These are phyloP conservation scores for Drosophila heteroneura DNA, from an alignment of 2,888 invertebrate species.

Conservation along the genomic window DNA sequence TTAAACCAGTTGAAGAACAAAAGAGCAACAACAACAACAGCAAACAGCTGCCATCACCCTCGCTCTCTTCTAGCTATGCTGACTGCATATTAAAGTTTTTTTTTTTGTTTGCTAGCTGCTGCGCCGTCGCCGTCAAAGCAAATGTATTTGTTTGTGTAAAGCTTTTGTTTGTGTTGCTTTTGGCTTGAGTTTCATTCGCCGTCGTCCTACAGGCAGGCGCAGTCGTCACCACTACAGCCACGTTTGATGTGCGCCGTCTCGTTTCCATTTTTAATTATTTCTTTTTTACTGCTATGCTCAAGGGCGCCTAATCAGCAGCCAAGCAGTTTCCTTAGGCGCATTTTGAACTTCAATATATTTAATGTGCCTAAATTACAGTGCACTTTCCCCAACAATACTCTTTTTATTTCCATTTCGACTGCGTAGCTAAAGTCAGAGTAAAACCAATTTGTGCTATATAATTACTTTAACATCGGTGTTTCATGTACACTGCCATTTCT, in stretches of 20 bases:
- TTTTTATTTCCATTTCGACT: not conserved
- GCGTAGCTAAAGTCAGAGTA: not conserved
- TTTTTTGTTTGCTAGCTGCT: conserved; percentile 41
- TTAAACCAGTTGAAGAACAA: conserved; percentile 69
- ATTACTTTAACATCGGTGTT: not conserved
- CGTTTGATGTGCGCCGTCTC: conserved; percentile 13
- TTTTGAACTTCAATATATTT: not conserved
- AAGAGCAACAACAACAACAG: conserved; percentile 48
- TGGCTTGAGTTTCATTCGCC: conserved; percentile 32
- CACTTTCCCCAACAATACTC: not conserved
- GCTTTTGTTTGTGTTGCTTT: conserved; percentile 52
- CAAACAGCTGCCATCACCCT: conserved; percentile 48
- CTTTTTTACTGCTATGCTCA: not conserved
- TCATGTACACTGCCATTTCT: not conserved
- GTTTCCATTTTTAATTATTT: not conserved
- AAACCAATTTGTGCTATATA: not conserved
- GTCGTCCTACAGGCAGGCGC: conserved; percentile 30
- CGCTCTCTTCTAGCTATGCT: conserved; percentile 51
- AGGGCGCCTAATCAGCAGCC: not conserved
- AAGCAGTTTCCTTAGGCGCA: not conserved
- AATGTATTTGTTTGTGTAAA: conserved; percentile 39
- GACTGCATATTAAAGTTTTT: conserved; percentile 70
- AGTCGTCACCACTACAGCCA: conserved; percentile 1
- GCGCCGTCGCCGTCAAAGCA: conserved; percentile 38
- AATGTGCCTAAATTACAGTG: not conserved